Evolutionary conservation across 2,113 vertebrate genomes (phyloP).

Genomic region (Dasyurus viverrinus): DNA sequence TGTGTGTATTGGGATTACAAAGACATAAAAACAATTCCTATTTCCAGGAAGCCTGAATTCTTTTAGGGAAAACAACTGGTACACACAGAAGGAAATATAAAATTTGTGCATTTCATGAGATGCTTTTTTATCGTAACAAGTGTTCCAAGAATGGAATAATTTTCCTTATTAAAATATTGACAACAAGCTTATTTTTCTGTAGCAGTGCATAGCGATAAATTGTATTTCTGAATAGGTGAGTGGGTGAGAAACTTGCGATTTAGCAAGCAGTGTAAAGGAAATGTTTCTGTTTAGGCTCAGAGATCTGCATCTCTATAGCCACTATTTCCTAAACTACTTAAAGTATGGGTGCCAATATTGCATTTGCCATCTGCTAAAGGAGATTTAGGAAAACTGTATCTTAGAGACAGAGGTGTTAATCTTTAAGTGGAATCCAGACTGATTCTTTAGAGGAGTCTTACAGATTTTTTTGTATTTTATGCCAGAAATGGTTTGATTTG

Average conservation of each 20-base stretch:
- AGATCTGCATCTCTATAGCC: neutral
- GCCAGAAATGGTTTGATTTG: neutral
- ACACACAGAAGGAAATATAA: neutral
- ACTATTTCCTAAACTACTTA: constrained; percentile 35
- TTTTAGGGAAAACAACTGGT: neutral
- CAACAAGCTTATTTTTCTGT: constrained; percentile 24
- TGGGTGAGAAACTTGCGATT: constrained; percentile 23
- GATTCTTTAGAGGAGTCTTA: neutral
- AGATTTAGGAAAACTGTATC: constrained; percentile 32
- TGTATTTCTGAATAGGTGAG: constrained; percentile 28
- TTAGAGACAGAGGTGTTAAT: constrained; percentile 4
- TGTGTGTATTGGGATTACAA: neutral
- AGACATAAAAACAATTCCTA: neutral
- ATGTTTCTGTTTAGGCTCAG: neutral
- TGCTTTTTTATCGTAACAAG: neutral
- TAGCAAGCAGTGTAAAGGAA: neutral
- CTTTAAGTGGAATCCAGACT: neutral
- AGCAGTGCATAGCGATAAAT: constrained; percentile 20
- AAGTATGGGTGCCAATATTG: constrained; percentile 49
- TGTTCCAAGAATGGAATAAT: constrained; percentile 28
- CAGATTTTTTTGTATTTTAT: neutral
- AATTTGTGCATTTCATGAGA: constrained; percentile 12
- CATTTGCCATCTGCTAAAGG: constrained; percentile 54
- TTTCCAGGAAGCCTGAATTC: neutral
- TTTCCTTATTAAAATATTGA: constrained; percentile 42